These are phyloP conservation scores for Ceyx margarethae DNA, from an alignment of 2,113 vertebrate genomes.

Conservation along the genomic window DNA sequence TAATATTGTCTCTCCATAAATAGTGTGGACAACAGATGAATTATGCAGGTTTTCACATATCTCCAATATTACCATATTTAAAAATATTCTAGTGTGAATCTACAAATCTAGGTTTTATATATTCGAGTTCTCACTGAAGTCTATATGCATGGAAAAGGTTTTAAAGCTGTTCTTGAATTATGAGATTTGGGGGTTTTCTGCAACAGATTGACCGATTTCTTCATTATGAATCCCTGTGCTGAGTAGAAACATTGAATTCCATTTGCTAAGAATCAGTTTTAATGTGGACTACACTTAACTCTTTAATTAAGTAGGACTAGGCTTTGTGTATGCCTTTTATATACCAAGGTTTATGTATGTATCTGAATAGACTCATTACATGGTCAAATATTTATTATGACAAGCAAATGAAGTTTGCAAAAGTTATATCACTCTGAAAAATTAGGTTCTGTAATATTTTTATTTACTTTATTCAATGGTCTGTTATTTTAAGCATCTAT, in stretches of 20 bases:
- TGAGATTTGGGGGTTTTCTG: not conserved
- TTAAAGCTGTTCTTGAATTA: not conserved
- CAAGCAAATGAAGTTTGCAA: not conserved
- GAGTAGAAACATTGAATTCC: not conserved
- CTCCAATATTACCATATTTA: not conserved
- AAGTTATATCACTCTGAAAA: not conserved
- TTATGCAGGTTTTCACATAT: not conserved
- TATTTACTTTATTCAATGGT: not conserved
- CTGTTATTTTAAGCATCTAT: not conserved
- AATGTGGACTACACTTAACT: not conserved
- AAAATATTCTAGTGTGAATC: not conserved
- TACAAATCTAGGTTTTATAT: not conserved
- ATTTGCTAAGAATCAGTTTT: not conserved
- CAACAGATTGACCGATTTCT: not conserved
- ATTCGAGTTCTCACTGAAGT: not conserved
- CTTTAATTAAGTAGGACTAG: not conserved
- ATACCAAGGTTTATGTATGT: not conserved
- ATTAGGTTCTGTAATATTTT: not conserved
- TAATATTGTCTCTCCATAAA: not conserved
- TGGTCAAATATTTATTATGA: not conserved
- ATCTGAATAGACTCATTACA: not conserved
- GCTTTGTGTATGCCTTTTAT: not conserved
- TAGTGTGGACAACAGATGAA: not conserved
- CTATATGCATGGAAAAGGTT: not conserved
- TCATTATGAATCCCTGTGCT: not conserved